Percentiles rank a stretch among this genome's conserved stretches.
Conservation (phyloP, 2,888 invertebrate genomes). For the Synergus laeviventris region DNA sequence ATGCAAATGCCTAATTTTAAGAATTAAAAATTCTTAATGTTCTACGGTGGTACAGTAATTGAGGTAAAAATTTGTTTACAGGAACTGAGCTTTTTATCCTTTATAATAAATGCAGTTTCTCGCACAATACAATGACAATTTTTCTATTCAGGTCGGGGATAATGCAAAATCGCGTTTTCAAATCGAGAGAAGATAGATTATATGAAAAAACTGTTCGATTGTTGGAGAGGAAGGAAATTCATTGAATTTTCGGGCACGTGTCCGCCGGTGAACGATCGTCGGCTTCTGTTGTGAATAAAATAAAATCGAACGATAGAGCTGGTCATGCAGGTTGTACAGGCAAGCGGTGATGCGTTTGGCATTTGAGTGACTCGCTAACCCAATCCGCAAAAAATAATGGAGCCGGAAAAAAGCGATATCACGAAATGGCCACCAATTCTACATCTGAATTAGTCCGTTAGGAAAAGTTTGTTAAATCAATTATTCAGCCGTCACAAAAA, state of each 20-base stretch:
- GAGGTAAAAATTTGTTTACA: not conserved
- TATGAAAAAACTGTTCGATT: conserved; percentile 40
- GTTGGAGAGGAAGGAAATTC: conserved; percentile 40
- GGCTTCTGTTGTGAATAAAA: conserved; percentile 40
- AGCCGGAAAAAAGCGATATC: conserved; percentile 24
- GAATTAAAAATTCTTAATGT: not conserved
- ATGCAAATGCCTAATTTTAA: no score
- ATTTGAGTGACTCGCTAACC: conserved; percentile 37
- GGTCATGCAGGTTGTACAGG: conserved; percentile 40
- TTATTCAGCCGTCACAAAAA: conserved; percentile 30
- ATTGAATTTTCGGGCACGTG: conserved; percentile 40
- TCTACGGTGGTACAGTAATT: not conserved
- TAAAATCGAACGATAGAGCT: conserved; percentile 39
- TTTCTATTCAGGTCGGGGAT: conserved; percentile 36
- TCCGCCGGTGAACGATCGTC: conserved; percentile 40
- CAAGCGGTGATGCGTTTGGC: conserved; percentile 37
- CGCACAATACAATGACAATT: conserved; percentile 16
- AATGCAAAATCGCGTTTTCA: conserved; percentile 38
- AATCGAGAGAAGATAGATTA: conserved; percentile 40
- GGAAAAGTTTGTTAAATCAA: conserved; percentile 36
- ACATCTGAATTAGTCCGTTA: conserved; percentile 37
- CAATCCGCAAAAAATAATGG: conserved; percentile 21
- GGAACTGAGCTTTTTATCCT: not conserved
- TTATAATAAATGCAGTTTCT: conserved; percentile 18
- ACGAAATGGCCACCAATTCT: conserved; percentile 35